Evolutionary conservation across 92 coral and sea anemone genomes (phyloP), one percentile per base, ranked within the genome.

Genomic region (Diadumene lineata): DNA sequence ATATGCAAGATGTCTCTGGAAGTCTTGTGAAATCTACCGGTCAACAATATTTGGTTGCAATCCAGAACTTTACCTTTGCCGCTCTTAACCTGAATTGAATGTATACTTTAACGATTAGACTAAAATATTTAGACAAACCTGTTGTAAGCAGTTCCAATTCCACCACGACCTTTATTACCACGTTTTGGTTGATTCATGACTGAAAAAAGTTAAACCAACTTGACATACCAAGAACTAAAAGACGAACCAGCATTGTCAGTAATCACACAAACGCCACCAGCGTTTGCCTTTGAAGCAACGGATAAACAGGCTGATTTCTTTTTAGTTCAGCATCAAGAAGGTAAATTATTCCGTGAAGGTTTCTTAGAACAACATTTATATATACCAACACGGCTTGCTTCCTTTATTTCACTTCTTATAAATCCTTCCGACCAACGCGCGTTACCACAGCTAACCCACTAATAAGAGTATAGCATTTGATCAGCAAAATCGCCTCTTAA

Each of bases 351-450:
- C n/a, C n/a, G n/a, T n/a, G n/a, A n/a, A 85, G 84, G 83, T 81
- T 91, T 88, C 92, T 56, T 78, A 81, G 63, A 65, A 81, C 64
- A 85, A 84, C 88, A 81, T 72, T 55, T 68, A 70, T 69, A n/a
- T n/a, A 60, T 32, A 56, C 63, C 26, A 62, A 62, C 87, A 78
- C 83, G 87, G 31, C 80, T 78, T 50, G 68, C 71, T 70, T 63
- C 85, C 88, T 91, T 84, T 93, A 90, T 91, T 78, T 72, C 93
- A 80, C 73, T 83, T 87, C 87, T 64, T 53, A 62, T 69, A 67
- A 87, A 76, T 83, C 96, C 87, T 92, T 88, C 89, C 69, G 64
- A 82, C 68, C 81, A 85, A 81, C 92, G 92, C 96, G 92, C 92
- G 92, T 80, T 73, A 63, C 84, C 82, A 78, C 82, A 68, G 69